These are phyloP conservation scores for Aphaenogaster ashmeadi DNA, from an alignment of 1,140 invertebrate genomes.

Conservation along the genomic window DNA sequence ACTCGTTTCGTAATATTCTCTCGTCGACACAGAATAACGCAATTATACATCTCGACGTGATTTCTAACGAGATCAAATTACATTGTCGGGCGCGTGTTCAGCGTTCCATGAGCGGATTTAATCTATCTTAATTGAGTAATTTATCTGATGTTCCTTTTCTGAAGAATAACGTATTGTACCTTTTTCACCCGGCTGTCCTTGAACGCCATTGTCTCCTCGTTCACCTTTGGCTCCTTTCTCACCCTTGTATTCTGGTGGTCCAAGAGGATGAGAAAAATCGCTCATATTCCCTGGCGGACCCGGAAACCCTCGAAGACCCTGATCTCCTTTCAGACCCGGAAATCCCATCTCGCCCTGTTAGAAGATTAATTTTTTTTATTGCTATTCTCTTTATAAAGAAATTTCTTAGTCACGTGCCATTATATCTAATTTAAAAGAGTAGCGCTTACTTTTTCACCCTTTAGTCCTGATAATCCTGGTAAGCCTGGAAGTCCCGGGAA, in stretches of 20 bases:
- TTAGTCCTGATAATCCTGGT: constrained; percentile 70
- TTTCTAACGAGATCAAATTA: constrained; percentile 69
- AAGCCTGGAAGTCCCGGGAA: constrained; percentile 69
- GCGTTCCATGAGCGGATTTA: constrained; percentile 42
- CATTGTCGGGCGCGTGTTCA: constrained; percentile 26
- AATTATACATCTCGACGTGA: constrained; percentile 39
- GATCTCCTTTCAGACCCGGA: constrained; percentile 81
- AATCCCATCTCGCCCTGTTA: constrained; percentile 75
- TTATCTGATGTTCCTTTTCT: background rate
- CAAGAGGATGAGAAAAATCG: constrained; percentile 26
- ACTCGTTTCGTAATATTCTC: constrained; percentile 17
- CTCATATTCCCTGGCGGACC: constrained; percentile 76
- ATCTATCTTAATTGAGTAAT: constrained; percentile 24
- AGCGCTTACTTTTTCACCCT: constrained; percentile 71
- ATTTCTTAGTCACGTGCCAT: background rate
- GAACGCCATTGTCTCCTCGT: constrained; percentile 81
- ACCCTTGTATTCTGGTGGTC: constrained; percentile 81
- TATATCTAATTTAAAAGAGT: background rate
- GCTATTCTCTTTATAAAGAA: background rate
- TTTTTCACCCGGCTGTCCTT: constrained; percentile 81
- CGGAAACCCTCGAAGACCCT: constrained; percentile 78
- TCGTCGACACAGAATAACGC: constrained; percentile 26
- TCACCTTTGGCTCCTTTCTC: constrained; percentile 86
- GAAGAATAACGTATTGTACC: constrained; percentile 66
- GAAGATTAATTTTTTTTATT: background rate